Evolutionary conservation across 2,113 vertebrate genomes (phyloP), one percentile per base, ranked within the genome.

Genomic region (Melanerpes formicivorus): DNA sequence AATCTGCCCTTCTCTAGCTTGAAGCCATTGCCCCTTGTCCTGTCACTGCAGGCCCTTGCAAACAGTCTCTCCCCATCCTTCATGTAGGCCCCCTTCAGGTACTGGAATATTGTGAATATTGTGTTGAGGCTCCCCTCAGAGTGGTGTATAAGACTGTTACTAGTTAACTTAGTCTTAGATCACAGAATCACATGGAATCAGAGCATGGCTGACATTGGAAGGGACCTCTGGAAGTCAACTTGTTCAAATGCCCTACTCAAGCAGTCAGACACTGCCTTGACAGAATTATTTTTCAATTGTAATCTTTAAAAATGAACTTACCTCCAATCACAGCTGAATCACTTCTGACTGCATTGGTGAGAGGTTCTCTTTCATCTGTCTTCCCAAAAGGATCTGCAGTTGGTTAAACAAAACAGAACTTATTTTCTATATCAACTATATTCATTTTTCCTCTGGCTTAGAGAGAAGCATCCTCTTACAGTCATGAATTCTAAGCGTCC

Each of bases 271-370:
- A 66, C 74, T 46, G 18, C 13, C 40, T 65, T 73, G 34, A 69
- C 16, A 85, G 42, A 52, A 65, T 19, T 79, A 46, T 84, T 87
- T 88, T 75, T 79, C 29, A 10, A 3, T 73, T 93, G 58, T 34
- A 52, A 66, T 75, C 34, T 79, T 93, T 58, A 48, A 69, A 93
- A 94, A 74, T 60, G 46, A 52, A 58, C 40, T 97, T 97, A 98
- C 98, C 98, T 98, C 98, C 98, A 93, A 98, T 98, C 85, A 98
- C 85, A 42, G 98, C 99, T 27, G 99, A 98, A 93, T 99, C 99
- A 18, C 98, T 99, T 95, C 98, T 98, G 88, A 98, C 97, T 54
- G 97, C 97, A 58, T 98, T 98, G 84, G 97, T 98, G 46, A 97
- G 97, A 80, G 98, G 98, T 65, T 98, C 98, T 77, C 97, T 97